Evolutionary conservation across 2,113 vertebrate genomes (phyloP), one percentile per base, ranked within the genome.

Genomic region (Poeciliopsis prolifica): DNA sequence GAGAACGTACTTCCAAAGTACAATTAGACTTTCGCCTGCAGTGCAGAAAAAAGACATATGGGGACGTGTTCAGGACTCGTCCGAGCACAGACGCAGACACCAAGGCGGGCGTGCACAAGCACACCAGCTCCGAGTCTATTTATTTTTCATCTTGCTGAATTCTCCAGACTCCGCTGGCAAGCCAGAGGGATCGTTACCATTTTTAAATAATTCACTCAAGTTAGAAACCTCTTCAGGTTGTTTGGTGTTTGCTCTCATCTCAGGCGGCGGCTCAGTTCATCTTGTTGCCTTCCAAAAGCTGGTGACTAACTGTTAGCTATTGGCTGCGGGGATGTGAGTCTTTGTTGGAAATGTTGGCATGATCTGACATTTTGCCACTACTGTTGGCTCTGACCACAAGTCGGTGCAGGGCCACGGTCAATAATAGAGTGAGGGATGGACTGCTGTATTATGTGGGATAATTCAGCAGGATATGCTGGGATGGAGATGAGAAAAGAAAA

Each of bases 121-220:
- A 79, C 65, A 83, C 80, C 74, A 89, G 82, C 88, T 83, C 33
- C 33, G 26, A 91, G 89, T 92, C 89, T 88, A 88, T 91, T 91
- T 89, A 80, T 84, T 93, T 90, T 90, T 73, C 82, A 87, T 88
- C 85, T 71, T 72, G 78, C 44, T 81, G 78, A 86, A 90, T 82
- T 87, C 87, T 88, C 88, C 58, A 10, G 79, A 88, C 78, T 92
- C 88, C 86, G 81, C 79, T 83, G 80, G 89, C 87, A 72, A 85
- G 89, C 88, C 84, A 78, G 64, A 77, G 88, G 91, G 85, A 87
- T 90, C 77, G 65, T 79, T 75, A 75, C 74, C 77, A 74, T 81
- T 86, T 87, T 88, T 87, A 82, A 91, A 93, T 85, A 79, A 91
- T 92, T 86, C 75, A 90, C 79, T 44, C 24, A 61, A 85, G 81